Evolutionary conservation across 2,888 invertebrate genomes (phyloP), one percentile per base, ranked within the genome.

Genomic region (Stenodera caucasica): DNA sequence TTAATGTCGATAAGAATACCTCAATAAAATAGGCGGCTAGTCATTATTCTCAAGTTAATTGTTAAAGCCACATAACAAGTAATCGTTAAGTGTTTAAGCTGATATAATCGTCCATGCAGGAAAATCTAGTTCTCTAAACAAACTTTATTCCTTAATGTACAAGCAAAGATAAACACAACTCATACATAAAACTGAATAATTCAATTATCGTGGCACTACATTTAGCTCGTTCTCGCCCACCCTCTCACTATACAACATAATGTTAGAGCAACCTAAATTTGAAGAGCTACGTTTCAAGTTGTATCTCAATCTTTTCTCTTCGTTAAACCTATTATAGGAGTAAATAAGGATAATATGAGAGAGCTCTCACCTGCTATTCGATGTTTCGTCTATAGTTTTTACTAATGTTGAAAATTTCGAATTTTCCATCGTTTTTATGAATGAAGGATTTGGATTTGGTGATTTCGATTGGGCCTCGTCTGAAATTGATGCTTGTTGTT

Each of bases 381-480:
- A 40, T 9, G 72, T 65, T 30, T 66, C 69, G 49, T 79, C 77
- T 37, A 70, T 68, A 49, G 76, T 75, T 63, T 77, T 79, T 9
- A 74, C 69, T 32, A 82, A 71, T 26, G 75, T 77, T 55, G 80
- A 71, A 65, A 81, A 81, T 68, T 81, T 81, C 15, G 80, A 81
- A 54, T 74, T 70, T 61, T 81, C 81, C 81, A 81, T 81, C 32
- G 74, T 75, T 64, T 76, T 77, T 54, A 81, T 80, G 64, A 81
- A 81, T 0, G 80, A 78, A 26, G 79, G 77, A 65, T 77, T 76
- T n/a, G 75, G 72, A 69, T 71, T 66, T 60, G 73, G 57, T 61
- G 73, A n/a, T 70, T 74, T 61, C 67, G 70, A 49, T 64, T 60
- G 67, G 51, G 66, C 72, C 37, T 75, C 74, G 32, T 70, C 73